Evolutionary conservation across 2,888 invertebrate species (phyloP).

Genomic region (Silvanus unidentatus): DNA sequence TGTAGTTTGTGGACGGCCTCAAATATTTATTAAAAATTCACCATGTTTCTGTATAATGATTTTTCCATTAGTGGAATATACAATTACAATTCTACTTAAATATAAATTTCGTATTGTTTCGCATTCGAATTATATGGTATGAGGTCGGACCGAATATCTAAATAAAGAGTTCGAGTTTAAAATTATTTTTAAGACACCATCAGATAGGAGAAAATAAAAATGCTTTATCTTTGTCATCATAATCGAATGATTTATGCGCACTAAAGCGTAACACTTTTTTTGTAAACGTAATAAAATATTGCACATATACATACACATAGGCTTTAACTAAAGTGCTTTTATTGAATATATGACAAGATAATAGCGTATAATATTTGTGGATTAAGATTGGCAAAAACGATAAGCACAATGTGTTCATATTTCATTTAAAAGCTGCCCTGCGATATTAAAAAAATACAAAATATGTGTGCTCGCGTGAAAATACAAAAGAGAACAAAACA

Average conservation of each 20-base stretch:
- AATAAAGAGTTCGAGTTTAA: no score
- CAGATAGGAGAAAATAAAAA: no score
- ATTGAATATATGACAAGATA: slow-evolving; percentile 1
- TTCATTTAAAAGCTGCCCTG: background rate
- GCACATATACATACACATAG: no score
- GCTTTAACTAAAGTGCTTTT: background rate
- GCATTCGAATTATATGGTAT: no score
- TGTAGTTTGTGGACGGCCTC: no score
- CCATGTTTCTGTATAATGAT: slow-evolving; percentile 13
- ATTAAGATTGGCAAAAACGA: slow-evolving; percentile 2
- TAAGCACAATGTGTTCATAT: slow-evolving; percentile 3
- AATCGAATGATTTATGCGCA: background rate
- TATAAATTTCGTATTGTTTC: slow-evolving; percentile 15
- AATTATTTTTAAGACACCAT: no score
- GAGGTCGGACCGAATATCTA: background rate
- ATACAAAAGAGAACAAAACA: no score
- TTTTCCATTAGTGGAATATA: slow-evolving; percentile 20
- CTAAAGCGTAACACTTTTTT: background rate
- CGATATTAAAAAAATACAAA: no score
- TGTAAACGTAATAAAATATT: background rate
- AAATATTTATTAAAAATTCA: slow-evolving; percentile 2
- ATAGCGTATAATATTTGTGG: slow-evolving; percentile 1
- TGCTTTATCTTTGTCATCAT: no score
- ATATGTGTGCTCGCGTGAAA: no score
- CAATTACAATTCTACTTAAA: slow-evolving; percentile 20